A percentile compares a stretch with the other conserved stretches of the same genome.
Evolutionary conservation across 2,113 vertebrate genomes (phyloP).

Genomic region (Tachysurus fulvidraco): DNA sequence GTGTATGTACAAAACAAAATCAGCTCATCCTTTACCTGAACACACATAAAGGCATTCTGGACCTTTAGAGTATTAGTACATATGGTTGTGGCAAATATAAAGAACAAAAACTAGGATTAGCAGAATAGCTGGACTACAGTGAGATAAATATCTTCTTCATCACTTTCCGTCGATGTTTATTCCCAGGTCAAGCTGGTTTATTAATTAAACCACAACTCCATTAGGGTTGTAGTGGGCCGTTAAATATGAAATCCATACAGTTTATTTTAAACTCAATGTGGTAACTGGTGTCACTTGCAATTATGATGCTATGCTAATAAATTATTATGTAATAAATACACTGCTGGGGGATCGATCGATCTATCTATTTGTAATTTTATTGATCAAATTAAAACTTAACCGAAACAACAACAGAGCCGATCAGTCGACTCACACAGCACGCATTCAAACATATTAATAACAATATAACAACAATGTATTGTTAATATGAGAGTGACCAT

Average conservation of each 20-base stretch:
- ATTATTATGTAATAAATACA: not conserved
- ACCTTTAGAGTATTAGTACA: not conserved
- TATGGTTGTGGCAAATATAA: not conserved
- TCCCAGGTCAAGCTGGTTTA: not conserved
- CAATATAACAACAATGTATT: too few relatives aligned
- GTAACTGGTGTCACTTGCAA: not conserved
- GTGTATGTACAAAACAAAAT: not conserved
- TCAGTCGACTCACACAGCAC: too few relatives aligned
- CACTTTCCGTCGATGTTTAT: not conserved
- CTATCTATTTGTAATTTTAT: too few relatives aligned
- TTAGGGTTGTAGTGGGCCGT: not conserved
- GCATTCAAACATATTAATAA: too few relatives aligned
- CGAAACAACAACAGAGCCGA: too few relatives aligned
- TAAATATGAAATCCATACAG: not conserved
- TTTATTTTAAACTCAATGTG: not conserved
- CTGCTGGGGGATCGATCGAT: not conserved
- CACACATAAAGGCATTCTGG: not conserved
- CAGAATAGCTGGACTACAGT: not conserved
- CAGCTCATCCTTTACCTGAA: not conserved
- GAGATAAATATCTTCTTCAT: not conserved
- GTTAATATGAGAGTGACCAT: too few relatives aligned
- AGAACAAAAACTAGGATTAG: not conserved
- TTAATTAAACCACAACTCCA: not conserved
- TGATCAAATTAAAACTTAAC: too few relatives aligned
- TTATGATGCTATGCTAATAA: not conserved